These are phyloP conservation scores for Tricholauxania praeusta DNA, from an alignment of 2,888 invertebrate species.

Conservation along the genomic window DNA sequence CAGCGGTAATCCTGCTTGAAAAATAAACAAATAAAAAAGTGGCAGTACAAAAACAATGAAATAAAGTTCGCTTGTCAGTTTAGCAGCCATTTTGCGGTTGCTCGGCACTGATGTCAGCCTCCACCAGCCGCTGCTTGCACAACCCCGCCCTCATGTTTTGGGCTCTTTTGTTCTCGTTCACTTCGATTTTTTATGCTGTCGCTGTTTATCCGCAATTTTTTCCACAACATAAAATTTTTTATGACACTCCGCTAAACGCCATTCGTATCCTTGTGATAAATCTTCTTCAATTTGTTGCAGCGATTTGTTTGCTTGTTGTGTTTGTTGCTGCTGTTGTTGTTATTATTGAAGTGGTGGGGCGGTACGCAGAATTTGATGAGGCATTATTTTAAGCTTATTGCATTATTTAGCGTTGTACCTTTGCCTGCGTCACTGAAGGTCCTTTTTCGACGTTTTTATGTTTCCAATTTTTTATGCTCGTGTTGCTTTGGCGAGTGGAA, in stretches of 20 bases:
- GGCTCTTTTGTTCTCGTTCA: neutral
- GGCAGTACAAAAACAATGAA: constrained; percentile 47
- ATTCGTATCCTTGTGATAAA: constrained; percentile 57
- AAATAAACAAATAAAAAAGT: constrained; percentile 23
- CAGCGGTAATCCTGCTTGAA: constrained; percentile 29
- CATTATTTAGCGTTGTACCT: constrained; percentile 54
- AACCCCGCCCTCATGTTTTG: constrained; percentile 26
- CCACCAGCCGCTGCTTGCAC: constrained; percentile 18
- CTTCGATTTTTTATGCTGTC: constrained; percentile 31
- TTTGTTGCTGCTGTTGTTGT: neutral
- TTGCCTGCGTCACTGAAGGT: constrained; percentile 13
- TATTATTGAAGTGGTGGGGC: constrained; percentile 22
- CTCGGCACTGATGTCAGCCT: constrained; percentile 20
- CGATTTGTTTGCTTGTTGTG: constrained; percentile 26
- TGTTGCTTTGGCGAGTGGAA: neutral
- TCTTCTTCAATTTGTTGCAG: constrained; percentile 62
- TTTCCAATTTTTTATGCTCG: constrained; percentile 14
- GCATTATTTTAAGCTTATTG: constrained; percentile 49
- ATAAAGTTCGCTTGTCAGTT: constrained; percentile 67
- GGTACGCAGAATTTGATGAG: constrained; percentile 24
- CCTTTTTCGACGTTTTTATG: constrained; percentile 16
- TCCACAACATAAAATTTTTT: constrained; percentile 59
- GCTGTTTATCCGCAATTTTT: constrained; percentile 60
- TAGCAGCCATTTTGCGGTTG: constrained; percentile 67
- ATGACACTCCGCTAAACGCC: constrained; percentile 55